phyloP scores from a whole-genome alignment of 2,797 vertebrate genomes.

The Rhodeus uyekii region DNA sequence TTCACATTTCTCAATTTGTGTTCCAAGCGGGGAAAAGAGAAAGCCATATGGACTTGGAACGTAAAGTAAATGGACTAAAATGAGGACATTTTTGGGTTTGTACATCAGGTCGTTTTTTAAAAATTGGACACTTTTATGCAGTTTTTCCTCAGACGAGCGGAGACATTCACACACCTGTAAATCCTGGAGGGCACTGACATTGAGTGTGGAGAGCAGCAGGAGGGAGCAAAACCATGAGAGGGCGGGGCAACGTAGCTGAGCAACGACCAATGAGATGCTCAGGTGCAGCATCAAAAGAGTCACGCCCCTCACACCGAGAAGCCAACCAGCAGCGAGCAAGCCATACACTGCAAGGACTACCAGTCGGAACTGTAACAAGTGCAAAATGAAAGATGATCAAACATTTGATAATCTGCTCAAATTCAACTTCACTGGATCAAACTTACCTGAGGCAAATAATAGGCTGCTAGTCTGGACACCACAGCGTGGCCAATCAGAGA shows the following conservation, averaged over 20 bases:
- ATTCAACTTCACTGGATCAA: background rate
- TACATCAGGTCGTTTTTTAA: background rate
- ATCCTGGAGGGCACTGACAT: constrained; percentile 82
- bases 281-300: constrained; percentile 83
- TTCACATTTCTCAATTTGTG: constrained; percentile 7
- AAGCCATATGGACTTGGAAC: background rate
- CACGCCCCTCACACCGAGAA: constrained; percentile 84
- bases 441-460: constrained; percentile 81
- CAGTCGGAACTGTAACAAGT: constrained; percentile 72
- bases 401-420: background rate
- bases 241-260: constrained; percentile 78
- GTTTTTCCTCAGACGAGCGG: background rate
- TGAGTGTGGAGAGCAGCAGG: constrained; percentile 84
- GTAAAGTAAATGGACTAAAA: constrained; percentile 7
- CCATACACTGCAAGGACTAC: constrained; percentile 84
- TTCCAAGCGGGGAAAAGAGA: background rate
- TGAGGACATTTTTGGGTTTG: constrained; percentile 1
- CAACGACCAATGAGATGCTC: constrained; percentile 81
- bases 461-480: constrained; percentile 78
- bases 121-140: constrained; percentile 13
- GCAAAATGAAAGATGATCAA: background rate
- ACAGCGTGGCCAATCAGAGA: constrained; percentile 85
- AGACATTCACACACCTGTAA: constrained; percentile 79
- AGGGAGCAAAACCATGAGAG: constrained; percentile 87
- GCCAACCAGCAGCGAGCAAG: constrained; percentile 80